Evolutionary conservation across 2,888 invertebrate genomes (phyloP), one percentile per base, ranked within the genome.

Genomic region (Bhutanitis thaidina): DNA sequence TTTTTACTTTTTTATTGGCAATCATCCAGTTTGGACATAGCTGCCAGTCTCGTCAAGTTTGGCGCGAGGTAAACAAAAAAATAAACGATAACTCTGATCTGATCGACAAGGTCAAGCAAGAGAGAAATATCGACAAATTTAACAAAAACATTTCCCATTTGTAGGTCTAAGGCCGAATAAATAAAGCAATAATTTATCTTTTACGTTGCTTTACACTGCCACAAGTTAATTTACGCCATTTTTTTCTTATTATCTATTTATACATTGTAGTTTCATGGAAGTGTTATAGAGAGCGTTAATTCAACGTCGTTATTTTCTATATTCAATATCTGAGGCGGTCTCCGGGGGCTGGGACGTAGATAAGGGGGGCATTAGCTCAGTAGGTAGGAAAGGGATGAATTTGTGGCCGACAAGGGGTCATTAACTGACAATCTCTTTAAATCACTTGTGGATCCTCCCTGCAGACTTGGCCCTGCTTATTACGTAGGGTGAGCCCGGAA

Each of bases 351-450:
- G 56, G 63, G 60, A 61, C 57, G 45, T 46, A 63, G 65, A 67
- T 67, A 65, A 65, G 64, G 62, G 57, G 59, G 54, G 67, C 67
- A 71, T 77, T 74, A 75, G 69, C 61, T 69, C 59, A 53, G 61
- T 67, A 70, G 70, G 69, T 64, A 20, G 65, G 66, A 74, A 80
- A 79, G 80, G 80, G 80, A 77, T 81, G 62, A 77, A 77, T 80
- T 81, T 80, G 85, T 77, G 82, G 81, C 70, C 72, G 71, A 69
- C 77, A 67, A 64, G 61, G 71, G 64, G 76, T 77, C 80, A 83
- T 86, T 83, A 84, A 79, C 83, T 80, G 82, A 80, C 79, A 81
- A 84, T 83, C 81, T 82, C 80, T 80, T 80, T 84, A 84, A 86
- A 85, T 86, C 83, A 83, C 86, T 87, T 78, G 81, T 76, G 65